These are phyloP conservation scores for Pipistrellus pipistrellus DNA, from an alignment of 2,797 vertebrate genomes.

Conservation along the genomic window DNA sequence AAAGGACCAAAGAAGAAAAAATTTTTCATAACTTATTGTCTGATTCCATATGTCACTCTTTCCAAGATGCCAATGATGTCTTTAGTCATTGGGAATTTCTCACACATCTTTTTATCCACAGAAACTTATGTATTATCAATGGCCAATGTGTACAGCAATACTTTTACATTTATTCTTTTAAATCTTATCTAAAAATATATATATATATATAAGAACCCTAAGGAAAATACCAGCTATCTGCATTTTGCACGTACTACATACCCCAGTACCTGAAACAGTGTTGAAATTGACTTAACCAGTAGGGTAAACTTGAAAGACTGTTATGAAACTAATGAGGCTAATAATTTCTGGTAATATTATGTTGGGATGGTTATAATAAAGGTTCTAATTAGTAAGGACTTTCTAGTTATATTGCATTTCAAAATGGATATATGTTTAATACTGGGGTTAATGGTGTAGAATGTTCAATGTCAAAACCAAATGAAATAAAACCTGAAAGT, in stretches of 20 bases:
- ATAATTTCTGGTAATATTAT: not conserved
- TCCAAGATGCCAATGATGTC: not conserved
- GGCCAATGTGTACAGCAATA: not conserved
- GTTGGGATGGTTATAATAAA: conserved; percentile 12
- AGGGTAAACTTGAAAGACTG: not conserved
- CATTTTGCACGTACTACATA: not conserved
- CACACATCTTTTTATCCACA: not conserved
- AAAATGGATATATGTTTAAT: not conserved
- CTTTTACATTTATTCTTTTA: not conserved
- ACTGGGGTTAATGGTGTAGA: not conserved
- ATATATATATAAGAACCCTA: not conserved
- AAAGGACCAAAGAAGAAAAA: not conserved
- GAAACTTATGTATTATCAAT: not conserved
- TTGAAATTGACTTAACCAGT: not conserved
- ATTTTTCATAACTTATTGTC: not conserved
- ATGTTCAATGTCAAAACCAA: conserved; percentile 35
- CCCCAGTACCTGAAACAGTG: not conserved
- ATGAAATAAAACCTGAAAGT: not conserved
- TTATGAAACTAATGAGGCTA: conserved; percentile 28
- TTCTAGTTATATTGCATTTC: conserved; percentile 5
- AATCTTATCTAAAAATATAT: conserved; percentile 3
- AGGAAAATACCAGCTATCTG: not conserved
- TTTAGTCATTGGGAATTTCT: not conserved
- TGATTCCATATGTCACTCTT: not conserved
- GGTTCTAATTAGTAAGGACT: conserved; percentile 43